These are phyloP conservation scores for Eupithecia tripunctaria DNA, from an alignment of 2,888 invertebrate species.

Conservation along the genomic window DNA sequence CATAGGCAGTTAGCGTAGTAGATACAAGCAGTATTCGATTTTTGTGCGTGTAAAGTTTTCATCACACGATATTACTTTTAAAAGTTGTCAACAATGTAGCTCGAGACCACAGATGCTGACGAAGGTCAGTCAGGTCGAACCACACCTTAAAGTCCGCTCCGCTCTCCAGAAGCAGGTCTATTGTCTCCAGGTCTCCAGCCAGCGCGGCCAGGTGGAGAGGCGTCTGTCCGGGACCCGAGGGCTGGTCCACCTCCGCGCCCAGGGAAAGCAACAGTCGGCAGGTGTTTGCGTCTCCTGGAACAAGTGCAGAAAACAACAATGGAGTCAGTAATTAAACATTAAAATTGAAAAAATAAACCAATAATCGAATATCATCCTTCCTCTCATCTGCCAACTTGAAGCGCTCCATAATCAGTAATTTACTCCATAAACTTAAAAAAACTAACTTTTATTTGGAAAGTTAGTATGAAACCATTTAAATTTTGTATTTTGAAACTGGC, in stretches of 20 bases:
- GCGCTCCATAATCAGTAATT: neutral
- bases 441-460: too few relatives aligned
- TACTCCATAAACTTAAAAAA: neutral
- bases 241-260: slow-evolving; percentile 78
- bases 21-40: neutral
- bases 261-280: slow-evolving; percentile 71
- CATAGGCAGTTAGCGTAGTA: neutral
- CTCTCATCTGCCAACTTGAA: neutral
- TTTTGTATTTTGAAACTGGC: neutral
- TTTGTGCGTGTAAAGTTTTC: neutral
- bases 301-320: neutral
- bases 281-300: slow-evolving; percentile 69
- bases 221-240: slow-evolving; percentile 67
- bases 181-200: slow-evolving; percentile 59
- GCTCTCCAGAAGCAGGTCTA: slow-evolving; percentile 67
- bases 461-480: neutral
- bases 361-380: neutral
- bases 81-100: too few relatives aligned
- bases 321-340: neutral
- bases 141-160: slow-evolving; percentile 71
- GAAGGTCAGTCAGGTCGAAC: neutral
- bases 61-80: too few relatives aligned
- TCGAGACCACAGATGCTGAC: too few relatives aligned
- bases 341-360: too few relatives aligned
- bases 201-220: slow-evolving; percentile 81